Conservation (phyloP, 2,888 invertebrate genomes). For the Drosophila peninsularis region DNA sequence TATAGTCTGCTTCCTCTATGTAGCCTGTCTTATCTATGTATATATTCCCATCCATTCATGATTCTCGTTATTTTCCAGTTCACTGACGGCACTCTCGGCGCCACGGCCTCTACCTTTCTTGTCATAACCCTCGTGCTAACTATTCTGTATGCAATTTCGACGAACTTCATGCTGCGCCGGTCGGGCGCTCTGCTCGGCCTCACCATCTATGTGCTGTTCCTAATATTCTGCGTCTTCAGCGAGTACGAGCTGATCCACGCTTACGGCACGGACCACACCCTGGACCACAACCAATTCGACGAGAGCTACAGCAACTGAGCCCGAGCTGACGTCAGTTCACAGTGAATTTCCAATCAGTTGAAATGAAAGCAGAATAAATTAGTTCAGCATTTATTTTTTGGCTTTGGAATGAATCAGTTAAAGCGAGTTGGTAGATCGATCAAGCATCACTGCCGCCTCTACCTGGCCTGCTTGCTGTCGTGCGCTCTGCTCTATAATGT, state of each 20-base stretch:
- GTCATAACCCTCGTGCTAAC: slow-evolving; percentile 10
- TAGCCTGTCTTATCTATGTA: no score
- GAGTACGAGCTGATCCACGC: slow-evolving; percentile 42
- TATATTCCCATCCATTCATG: no score
- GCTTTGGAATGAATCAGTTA: not conserved
- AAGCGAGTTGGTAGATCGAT: not conserved
- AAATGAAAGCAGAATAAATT: not conserved
- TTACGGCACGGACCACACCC: slow-evolving; percentile 44
- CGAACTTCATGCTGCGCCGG: slow-evolving; percentile 45
- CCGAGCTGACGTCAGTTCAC: not conserved
- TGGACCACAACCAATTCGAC: slow-evolving; percentile 37
- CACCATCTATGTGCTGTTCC: slow-evolving; percentile 18
- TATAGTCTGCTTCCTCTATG: no score
- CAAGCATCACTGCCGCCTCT: not conserved
- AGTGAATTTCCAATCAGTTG: not conserved
- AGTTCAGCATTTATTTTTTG: no score
- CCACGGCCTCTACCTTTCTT: slow-evolving; percentile 21
- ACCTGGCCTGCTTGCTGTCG: slow-evolving; percentile 1
- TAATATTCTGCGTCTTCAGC: slow-evolving; percentile 22
- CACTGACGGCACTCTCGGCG: slow-evolving; percentile 36
- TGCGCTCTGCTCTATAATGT: slow-evolving; percentile 18
- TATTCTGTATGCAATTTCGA: slow-evolving; percentile 32
- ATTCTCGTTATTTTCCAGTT: slow-evolving; percentile 7
- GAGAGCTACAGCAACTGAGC: slow-evolving; percentile 15
- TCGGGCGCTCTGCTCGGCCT: slow-evolving; percentile 38